Percentiles rank a stretch among this genome's conserved stretches.
These are phyloP conservation scores for Phrynocephalus forsythii DNA, from an alignment of 2,797 vertebrate genomes.

Conservation along the genomic window DNA sequence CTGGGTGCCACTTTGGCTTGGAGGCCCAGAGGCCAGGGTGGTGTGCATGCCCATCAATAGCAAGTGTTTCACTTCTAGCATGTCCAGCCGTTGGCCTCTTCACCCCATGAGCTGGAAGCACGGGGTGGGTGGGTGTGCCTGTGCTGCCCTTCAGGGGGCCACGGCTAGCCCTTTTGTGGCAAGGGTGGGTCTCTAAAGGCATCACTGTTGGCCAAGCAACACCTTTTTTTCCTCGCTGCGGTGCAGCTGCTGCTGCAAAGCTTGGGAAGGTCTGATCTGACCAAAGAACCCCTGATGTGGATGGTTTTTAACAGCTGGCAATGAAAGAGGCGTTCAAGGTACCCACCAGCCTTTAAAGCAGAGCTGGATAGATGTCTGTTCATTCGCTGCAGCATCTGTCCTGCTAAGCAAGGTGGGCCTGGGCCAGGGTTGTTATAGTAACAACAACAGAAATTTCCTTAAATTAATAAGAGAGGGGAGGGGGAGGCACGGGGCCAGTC, in stretches of 20 bases:
- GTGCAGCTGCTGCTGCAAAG: neutral
- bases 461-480: constrained; percentile 29
- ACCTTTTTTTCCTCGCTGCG: neutral
- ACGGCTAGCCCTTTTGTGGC: too few species aligned
- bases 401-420: constrained; percentile 69
- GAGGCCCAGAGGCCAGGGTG: too few species aligned
- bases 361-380: neutral
- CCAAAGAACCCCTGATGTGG: too few species aligned
- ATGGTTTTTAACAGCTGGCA: neutral
- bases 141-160: too few species aligned
- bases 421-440: constrained; percentile 83
- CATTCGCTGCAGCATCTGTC: constrained; percentile 67
- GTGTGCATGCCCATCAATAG: too few species aligned
- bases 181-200: too few species aligned
- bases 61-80: too few species aligned
- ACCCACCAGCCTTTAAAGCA: neutral
- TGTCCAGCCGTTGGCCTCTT: too few species aligned
- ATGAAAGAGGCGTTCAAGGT: neutral
- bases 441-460: constrained; percentile 73
- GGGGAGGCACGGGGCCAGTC: constrained; percentile 57
- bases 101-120: too few species aligned
- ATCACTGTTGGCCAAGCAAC: too few species aligned
- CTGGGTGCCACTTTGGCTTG: too few species aligned
- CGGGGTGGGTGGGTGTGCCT: rapidly evolving
- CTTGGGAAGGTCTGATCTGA: neutral